Conservation (phyloP, 1,140 invertebrate species). For the Archivesica marissinica region DNA sequence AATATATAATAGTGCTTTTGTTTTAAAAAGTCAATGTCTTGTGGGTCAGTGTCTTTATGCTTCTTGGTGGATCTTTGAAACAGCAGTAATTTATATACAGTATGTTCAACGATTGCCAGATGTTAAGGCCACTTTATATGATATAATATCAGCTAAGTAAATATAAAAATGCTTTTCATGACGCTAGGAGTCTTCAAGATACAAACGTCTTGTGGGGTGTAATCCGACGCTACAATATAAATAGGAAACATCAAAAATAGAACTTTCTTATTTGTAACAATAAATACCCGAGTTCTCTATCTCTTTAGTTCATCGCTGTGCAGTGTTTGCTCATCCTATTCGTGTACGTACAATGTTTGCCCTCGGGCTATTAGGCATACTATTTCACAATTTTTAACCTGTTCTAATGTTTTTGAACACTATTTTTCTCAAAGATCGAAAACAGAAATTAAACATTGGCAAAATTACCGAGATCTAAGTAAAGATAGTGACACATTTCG, state of each 20-base stretch:
- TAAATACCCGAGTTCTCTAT: constrained; percentile 35
- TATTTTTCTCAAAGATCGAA: constrained; percentile 24
- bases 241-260: constrained; percentile 51
- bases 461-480: constrained; percentile 51
- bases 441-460: constrained; percentile 56
- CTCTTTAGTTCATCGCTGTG: constrained; percentile 50
- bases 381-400: not conserved
- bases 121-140: not conserved
- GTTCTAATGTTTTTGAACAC: not conserved
- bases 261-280: constrained; percentile 44
- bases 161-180: not conserved
- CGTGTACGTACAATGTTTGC: constrained; percentile 2
- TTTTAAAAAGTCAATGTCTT: no score
- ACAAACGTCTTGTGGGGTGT: constrained; percentile 34
- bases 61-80: no score
- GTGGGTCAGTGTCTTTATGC: no score
- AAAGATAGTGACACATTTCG: constrained; percentile 49
- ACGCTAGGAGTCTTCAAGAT: not conserved
- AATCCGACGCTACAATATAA: constrained; percentile 2
- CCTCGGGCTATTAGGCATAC: constrained; percentile 4
- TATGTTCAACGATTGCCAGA: no score
- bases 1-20: no score
- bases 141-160: constrained; percentile 18
- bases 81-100: no score
- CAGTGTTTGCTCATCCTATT: constrained; percentile 34